These are phyloP conservation scores for Cotesia vestalis DNA, from an alignment of 1,140 invertebrate species.

Conservation along the genomic window DNA sequence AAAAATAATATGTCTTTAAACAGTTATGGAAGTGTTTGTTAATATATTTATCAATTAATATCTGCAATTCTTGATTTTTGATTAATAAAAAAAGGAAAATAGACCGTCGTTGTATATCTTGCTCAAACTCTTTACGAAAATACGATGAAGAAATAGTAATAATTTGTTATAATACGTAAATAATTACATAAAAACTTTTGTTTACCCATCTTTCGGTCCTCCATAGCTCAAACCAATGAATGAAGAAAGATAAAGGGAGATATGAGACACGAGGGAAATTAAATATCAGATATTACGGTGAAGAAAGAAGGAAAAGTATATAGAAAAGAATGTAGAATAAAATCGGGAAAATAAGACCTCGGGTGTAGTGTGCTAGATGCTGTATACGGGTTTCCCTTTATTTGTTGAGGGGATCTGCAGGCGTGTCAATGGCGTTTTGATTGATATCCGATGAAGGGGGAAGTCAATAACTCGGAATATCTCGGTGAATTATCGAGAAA, in stretches of 20 bases:
- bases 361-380: constrained; percentile 19
- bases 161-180: no score
- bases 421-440: constrained; percentile 49
- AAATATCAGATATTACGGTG: constrained; percentile 32
- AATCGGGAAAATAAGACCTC: neutral
- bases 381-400: constrained; percentile 32
- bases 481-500: constrained; percentile 40
- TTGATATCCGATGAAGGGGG: constrained; percentile 49
- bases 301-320: constrained; percentile 13
- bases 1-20: no score
- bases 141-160: no score
- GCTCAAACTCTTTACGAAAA: no score
- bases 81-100: no score
- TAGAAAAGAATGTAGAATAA: constrained; percentile 25
- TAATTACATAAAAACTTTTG: neutral
- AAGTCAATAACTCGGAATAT: constrained; percentile 50
- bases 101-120: no score
- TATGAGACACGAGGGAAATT: constrained; percentile 33
- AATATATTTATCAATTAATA: no score
- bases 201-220: neutral
- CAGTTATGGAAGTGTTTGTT: no score
- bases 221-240: neutral
- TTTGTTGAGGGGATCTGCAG: constrained; percentile 37
- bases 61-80: no score
- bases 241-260: constrained; percentile 11